phyloP scores from a whole-genome alignment of 2,888 invertebrate species.

The Pycnomerus fuliginosus region DNA sequence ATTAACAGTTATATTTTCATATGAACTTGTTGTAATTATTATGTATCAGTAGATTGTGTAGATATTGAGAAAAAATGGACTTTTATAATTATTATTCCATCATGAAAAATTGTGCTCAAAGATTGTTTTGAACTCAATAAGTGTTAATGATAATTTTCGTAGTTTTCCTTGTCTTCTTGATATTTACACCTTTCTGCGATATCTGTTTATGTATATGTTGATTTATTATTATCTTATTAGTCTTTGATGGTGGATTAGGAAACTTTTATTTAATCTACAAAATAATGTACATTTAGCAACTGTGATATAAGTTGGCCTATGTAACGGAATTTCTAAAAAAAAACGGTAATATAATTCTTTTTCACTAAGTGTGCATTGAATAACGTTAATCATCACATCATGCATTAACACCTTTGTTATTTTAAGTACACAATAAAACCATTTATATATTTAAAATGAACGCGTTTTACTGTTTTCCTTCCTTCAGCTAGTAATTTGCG shows the following conservation, averaged over 20 bases:
- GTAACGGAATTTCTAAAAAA: conserved; percentile 14
- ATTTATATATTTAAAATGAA: too few relatives aligned
- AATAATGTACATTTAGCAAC: conserved; percentile 31
- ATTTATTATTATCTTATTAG: neutral
- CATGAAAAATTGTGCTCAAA: too few relatives aligned
- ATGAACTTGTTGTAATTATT: conserved; percentile 32
- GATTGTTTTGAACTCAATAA: too few relatives aligned
- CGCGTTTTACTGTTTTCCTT: too few relatives aligned
- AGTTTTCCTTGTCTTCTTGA: neutral
- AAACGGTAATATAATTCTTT: conserved; percentile 1
- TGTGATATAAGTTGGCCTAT: conserved; percentile 40
- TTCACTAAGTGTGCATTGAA: conserved; percentile 5
- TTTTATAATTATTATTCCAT: too few relatives aligned
- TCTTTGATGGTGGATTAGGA: conserved; percentile 21
- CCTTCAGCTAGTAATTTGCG: too few relatives aligned
- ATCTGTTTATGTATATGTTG: neutral
- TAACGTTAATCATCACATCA: conserved; percentile 16
- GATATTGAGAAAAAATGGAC: conserved; percentile 31
- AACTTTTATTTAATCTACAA: conserved; percentile 6
- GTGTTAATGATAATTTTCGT: too few relatives aligned
- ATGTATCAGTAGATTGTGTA: conserved; percentile 25
- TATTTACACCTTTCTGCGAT: too few relatives aligned
- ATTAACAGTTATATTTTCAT: conserved; percentile 34
- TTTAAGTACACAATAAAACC: conserved; percentile 12
- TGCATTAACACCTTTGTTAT: conserved; percentile 11